Conservation (phyloP, 2,113 vertebrate species). For the Ornithorhynchus anatinus region DNA sequence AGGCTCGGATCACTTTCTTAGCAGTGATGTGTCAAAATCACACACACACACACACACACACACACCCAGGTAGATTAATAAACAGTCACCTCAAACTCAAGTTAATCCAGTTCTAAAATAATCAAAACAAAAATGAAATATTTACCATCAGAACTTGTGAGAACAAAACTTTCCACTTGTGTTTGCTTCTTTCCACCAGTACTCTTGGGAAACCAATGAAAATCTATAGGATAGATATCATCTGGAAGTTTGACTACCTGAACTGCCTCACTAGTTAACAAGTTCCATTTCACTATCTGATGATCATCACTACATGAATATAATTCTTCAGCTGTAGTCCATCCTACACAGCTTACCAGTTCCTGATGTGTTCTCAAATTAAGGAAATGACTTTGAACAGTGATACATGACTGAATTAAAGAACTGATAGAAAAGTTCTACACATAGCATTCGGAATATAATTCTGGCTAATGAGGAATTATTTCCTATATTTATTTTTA, state of each 20-base stretch:
- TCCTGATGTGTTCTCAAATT: constrained; percentile 85
- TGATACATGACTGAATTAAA: too few species aligned
- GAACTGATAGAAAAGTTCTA: too few species aligned
- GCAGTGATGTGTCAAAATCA: too few species aligned
- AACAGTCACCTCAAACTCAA: too few species aligned
- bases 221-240: constrained; percentile 87
- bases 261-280: constrained; percentile 83
- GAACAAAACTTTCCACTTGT: constrained; percentile 87
- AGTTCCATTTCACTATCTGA: constrained; percentile 91
- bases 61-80: too few species aligned
- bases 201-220: constrained; percentile 92
- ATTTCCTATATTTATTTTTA: too few species aligned
- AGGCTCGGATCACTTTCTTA: too few species aligned
- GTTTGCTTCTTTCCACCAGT: constrained; percentile 86
- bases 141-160: constrained; percentile 95
- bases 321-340: constrained; percentile 92
- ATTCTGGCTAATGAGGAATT: too few species aligned
- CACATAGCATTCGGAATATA: too few species aligned
- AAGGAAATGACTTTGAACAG: constrained; percentile 79
- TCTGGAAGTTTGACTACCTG: constrained; percentile 85
- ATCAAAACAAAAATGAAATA: too few species aligned
- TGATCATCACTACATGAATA: constrained; percentile 96
- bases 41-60: too few species aligned
- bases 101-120: too few species aligned
- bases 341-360: constrained; percentile 92